A percentile compares a stretch with the other conserved stretches of the same genome.
Conservation (phyloP, 2,888 invertebrate genomes). For the Parnassius smintheus region DNA sequence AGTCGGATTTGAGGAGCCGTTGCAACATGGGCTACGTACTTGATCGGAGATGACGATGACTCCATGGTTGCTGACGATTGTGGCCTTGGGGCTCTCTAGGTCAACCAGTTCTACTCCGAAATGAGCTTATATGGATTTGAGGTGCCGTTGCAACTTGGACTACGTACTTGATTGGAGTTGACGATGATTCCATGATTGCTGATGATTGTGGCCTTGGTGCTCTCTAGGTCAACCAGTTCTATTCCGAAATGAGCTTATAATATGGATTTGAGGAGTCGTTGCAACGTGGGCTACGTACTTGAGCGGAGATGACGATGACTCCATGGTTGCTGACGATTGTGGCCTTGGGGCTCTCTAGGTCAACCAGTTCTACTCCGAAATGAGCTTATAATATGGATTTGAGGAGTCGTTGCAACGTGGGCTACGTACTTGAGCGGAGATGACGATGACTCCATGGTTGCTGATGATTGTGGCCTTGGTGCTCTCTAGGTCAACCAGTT, state of each 20-base stretch:
- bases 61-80: neutral
- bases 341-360: neutral
- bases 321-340: neutral
- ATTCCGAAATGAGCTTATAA: slow-evolving; percentile 80
- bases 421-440: neutral
- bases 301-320: neutral
- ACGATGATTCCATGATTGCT: neutral
- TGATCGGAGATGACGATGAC: slow-evolving; percentile 78
- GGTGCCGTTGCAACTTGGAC: neutral
- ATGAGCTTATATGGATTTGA: no score
- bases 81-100: neutral
- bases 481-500: slow-evolving; percentile 69
- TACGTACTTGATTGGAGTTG: slow-evolving; percentile 82
- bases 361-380: slow-evolving; percentile 85
- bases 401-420: no score
- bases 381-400: no score
- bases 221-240: slow-evolving; percentile 70
- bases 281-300: no score
- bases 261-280: no score
- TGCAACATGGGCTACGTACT: slow-evolving; percentile 57
- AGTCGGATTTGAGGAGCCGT: neutral
- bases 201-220: neutral
- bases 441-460: neutral
- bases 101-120: slow-evolving; percentile 85
- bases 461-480: neutral